A percentile compares a stretch with the other conserved stretches of the same genome.
These are phyloP conservation scores for Drosophila bocki DNA, from an alignment of 1,140 invertebrate species.

Conservation along the genomic window DNA sequence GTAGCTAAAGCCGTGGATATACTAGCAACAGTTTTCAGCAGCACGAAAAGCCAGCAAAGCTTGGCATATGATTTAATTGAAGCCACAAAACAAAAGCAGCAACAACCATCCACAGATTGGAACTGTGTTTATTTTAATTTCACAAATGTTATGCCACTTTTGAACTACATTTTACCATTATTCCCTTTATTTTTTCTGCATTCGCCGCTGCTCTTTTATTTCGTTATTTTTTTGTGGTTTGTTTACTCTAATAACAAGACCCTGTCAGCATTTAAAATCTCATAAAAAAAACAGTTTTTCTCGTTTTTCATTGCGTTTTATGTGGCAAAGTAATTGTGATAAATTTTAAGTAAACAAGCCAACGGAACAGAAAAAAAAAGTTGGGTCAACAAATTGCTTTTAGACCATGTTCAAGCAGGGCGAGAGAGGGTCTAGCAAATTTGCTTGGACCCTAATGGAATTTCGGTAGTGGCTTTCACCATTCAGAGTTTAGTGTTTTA, in stretches of 20 bases:
- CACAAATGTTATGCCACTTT: slow-evolving; percentile 72
- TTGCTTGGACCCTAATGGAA: slow-evolving; percentile 41
- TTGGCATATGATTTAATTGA: slow-evolving; percentile 75
- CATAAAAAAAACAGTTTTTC: slow-evolving; percentile 55
- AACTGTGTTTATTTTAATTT: slow-evolving; percentile 76
- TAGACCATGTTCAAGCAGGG: slow-evolving; percentile 45
- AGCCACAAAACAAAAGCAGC: slow-evolving; percentile 49
- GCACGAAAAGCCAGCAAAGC: slow-evolving; percentile 54
- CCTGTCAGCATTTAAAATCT: slow-evolving; percentile 69
- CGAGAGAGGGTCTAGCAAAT: slow-evolving; percentile 35
- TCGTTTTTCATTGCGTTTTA: slow-evolving; percentile 44
- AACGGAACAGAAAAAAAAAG: slow-evolving; percentile 27
- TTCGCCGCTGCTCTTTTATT: slow-evolving; percentile 50
- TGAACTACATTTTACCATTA: slow-evolving; percentile 52
- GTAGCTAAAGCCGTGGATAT: slow-evolving; percentile 40
- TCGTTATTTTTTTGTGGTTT: slow-evolving; percentile 48
- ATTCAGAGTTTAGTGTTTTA: slow-evolving; percentile 19
- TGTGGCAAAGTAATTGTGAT: slow-evolving; percentile 72
- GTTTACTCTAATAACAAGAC: slow-evolving; percentile 61
- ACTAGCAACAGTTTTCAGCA: slow-evolving; percentile 58
- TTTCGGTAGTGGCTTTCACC: slow-evolving; percentile 34
- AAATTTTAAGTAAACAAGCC: slow-evolving; percentile 60
- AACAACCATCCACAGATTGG: slow-evolving; percentile 35
- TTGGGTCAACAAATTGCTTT: slow-evolving; percentile 45
- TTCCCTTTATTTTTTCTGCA: slow-evolving; percentile 41